phyloP scores from a whole-genome alignment of 2,113 vertebrate genomes.

The Seriola aureovittata region DNA sequence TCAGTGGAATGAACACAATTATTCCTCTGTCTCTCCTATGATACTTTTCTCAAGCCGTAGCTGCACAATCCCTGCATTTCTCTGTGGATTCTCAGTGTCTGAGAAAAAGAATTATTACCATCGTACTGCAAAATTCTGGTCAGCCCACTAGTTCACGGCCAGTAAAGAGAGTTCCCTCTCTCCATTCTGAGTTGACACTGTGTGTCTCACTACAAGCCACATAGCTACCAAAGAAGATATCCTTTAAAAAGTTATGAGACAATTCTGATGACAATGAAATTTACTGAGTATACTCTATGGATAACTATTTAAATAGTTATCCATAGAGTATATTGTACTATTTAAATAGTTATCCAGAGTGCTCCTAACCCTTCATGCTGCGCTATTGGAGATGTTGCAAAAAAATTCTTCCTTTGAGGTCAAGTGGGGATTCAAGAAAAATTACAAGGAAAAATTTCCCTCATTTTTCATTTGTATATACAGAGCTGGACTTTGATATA shows the following conservation, averaged over 20 bases:
- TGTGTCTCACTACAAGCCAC: conserved; percentile 7
- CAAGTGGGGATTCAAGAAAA: conserved; percentile 12
- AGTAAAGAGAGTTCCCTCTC: conserved; percentile 25
- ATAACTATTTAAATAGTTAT: not conserved
- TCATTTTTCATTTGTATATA: conserved; percentile 16
- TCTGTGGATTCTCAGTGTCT: conserved; percentile 7
- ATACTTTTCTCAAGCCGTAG: not conserved
- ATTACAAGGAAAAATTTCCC: not conserved
- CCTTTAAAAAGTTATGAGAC: not conserved
- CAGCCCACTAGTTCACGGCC: conserved; percentile 10
- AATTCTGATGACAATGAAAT: not conserved
- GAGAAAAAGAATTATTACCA: conserved; percentile 2
- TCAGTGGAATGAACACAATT: not conserved
- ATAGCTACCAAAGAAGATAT: not conserved
- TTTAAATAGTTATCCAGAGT: not conserved
- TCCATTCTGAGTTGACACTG: not conserved
- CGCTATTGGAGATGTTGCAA: not conserved
- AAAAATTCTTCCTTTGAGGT: conserved; percentile 16
- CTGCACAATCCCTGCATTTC: conserved; percentile 16
- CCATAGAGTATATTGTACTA: not conserved
- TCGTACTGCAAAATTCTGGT: conserved; percentile 8
- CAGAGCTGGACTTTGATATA: not conserved
- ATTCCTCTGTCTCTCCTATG: conserved; percentile 1
- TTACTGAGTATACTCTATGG: not conserved
- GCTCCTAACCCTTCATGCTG: not conserved